These are phyloP conservation scores for Ichneumoninae sp. DNA, from an alignment of 2,888 invertebrate genomes.

Conservation along the genomic window DNA sequence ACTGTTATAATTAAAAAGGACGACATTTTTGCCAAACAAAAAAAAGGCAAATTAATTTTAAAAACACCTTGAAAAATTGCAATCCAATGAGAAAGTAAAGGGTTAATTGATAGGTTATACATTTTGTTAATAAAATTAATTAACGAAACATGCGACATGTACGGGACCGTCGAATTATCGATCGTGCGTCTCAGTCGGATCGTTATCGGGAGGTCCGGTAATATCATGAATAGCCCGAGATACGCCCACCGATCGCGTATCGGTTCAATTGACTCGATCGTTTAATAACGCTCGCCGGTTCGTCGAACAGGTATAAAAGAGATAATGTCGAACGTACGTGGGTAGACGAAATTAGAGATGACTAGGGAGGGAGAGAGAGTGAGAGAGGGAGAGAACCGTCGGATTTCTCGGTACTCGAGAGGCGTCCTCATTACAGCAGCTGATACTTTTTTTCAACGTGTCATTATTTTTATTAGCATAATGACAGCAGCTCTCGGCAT, in stretches of 20 bases:
- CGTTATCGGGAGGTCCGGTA: constrained; percentile 41
- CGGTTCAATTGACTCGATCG: constrained; percentile 28
- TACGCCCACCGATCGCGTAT: constrained; percentile 36
- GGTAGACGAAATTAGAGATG: constrained; percentile 56
- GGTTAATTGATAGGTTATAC: background rate
- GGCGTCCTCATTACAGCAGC: constrained; percentile 71
- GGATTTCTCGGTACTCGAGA: constrained; percentile 64
- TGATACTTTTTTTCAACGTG: constrained; percentile 75
- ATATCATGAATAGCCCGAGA: constrained; percentile 13
- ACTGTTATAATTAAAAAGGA: background rate
- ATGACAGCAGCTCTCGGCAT: constrained; percentile 74
- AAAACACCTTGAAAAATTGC: background rate
- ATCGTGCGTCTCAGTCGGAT: constrained; percentile 14
- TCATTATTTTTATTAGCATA: constrained; percentile 81
- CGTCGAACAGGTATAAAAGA: constrained; percentile 18
- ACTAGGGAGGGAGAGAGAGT: constrained; percentile 18
- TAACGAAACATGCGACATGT: constrained; percentile 27
- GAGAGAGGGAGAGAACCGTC: constrained; percentile 41
- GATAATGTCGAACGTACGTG: constrained; percentile 17
- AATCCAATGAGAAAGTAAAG: background rate
- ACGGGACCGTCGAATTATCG: constrained; percentile 19
- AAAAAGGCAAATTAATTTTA: background rate
- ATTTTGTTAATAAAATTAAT: constrained; percentile 24
- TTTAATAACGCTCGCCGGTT: constrained; percentile 33
- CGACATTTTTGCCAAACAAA: background rate